Percentiles rank a stretch among this genome's conserved stretches.
Evolutionary conservation across 2,113 vertebrate genomes (phyloP).

Genomic region (Haemorhous mexicanus): DNA sequence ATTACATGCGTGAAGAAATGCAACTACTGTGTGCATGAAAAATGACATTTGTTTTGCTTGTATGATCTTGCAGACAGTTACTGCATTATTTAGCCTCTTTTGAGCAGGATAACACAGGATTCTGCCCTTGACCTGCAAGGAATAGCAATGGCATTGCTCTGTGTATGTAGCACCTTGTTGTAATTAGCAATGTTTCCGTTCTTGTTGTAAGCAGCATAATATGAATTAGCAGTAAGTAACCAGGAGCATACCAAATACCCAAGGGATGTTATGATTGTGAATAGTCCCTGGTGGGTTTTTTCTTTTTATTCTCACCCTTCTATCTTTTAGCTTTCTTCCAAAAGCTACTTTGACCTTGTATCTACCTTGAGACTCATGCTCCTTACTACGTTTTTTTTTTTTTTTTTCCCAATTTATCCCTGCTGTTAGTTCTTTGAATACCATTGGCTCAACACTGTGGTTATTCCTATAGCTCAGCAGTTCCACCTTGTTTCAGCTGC

Average conservation of each 20-base stretch:
- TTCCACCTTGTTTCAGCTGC: conserved; percentile 44
- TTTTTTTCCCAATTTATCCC: not conserved
- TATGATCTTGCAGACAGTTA: conserved; percentile 22
- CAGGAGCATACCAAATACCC: not conserved
- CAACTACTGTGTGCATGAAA: conserved; percentile 38
- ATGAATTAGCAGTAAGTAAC: not conserved
- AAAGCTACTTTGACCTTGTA: conserved; percentile 60
- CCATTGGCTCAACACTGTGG: conserved; percentile 37
- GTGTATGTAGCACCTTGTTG: not conserved
- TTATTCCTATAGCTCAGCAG: conserved; percentile 61
- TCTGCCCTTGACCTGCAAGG: conserved; percentile 5
- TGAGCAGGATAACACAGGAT: not conserved
- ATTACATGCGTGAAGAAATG: not conserved
- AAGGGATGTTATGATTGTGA: not conserved
- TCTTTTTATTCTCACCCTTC: not conserved
- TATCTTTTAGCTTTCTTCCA: not conserved
- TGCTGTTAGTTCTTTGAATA: conserved; percentile 59
- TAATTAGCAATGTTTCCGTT: conserved; percentile 4
- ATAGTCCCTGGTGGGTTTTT: not conserved
- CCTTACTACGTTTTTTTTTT: conserved; percentile 7
- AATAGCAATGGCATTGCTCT: not conserved
- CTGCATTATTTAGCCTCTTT: conserved; percentile 32
- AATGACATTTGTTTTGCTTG: conserved; percentile 46
- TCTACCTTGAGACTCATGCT: conserved; percentile 54
- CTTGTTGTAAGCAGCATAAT: not conserved